Evolutionary conservation across 2,797 vertebrate genomes (phyloP), one percentile per base, ranked within the genome.

Genomic region (Chrosomus eos): DNA sequence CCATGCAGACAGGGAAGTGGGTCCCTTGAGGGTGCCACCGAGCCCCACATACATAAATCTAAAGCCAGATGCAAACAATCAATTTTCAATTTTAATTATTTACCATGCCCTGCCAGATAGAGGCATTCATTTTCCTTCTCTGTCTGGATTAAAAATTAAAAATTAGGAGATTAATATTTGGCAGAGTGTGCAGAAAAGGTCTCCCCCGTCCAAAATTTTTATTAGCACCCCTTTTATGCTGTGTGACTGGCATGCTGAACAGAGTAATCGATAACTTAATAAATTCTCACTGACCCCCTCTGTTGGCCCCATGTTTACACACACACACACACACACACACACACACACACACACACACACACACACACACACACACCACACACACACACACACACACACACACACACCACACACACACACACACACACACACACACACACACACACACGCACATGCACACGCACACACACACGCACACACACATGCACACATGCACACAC

Each of bases 41-140:
- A 94, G 93, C 92, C 94, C 94, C 94, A 94, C 93, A 93, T 95
- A 95, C 96, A 97, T 97, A 97, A 97, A 97, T 96, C 96, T 95
- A 90, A 90, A 93, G 93, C 93, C 93, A 92, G 93, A 94, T 93
- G 94, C 96, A 97, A 97, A 97, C 95, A 97, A 97, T 96, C 96
- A 96, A 97, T 96, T 96, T 96, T 96, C 95, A 95, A 95, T 97
- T 97, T 97, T 97, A 97, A 97, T 97, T 98, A 96, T 96, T 97
- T 96, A 96, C 93, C 95, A 95, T 90, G 94, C 94, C 95, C 94
- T 93, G 92, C 93, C 88, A 93, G 95, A 95, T 93, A 92, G 92
- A 94, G 91, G 94, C 95, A 96, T 97, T 96, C 93, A 94, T 96
- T 95, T 96, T 94, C 93, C 90, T 86, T 86, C 91, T 92, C 94